phyloP scores from a whole-genome alignment of 1,140 invertebrate species.

The Drosophila sp. region DNA sequence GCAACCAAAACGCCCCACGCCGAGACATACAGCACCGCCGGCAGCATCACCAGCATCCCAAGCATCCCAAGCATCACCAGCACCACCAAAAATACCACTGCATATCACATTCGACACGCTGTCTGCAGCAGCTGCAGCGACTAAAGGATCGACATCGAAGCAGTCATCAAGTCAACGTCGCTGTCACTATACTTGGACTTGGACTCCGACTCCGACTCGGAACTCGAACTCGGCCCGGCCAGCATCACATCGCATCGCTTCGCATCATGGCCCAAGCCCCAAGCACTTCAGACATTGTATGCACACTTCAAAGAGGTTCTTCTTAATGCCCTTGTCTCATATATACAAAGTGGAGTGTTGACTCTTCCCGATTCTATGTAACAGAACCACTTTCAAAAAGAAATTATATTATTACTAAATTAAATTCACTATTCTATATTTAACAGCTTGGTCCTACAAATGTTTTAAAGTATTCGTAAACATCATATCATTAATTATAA shows the following conservation, averaged over 20 bases:
- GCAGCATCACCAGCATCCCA: neutral
- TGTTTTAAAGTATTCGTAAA: too few relatives aligned
- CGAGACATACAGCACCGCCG: conserved; percentile 11
- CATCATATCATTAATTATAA: too few relatives aligned
- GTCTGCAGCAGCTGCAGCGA: conserved; percentile 65
- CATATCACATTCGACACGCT: conserved; percentile 72
- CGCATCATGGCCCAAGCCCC: conserved; percentile 48
- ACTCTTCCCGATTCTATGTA: conserved; percentile 19
- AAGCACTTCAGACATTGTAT: conserved; percentile 73
- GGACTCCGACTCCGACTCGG: conserved; percentile 5
- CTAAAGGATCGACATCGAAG: conserved; percentile 71
- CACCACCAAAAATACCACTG: conserved; percentile 3
- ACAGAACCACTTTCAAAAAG: conserved; percentile 9
- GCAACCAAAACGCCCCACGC: conserved; percentile 39
- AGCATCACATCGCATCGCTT: conserved; percentile 22
- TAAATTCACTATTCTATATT: too few relatives aligned
- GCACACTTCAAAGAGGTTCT: conserved; percentile 69
- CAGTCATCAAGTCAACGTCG: conserved; percentile 56
- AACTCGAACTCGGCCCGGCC: conserved; percentile 17
- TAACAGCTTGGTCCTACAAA: too few relatives aligned
- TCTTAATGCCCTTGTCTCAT: conserved; percentile 56
- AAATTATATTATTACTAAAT: neutral
- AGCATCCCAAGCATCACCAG: neutral
- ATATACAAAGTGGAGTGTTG: conserved; percentile 39
- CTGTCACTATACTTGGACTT: conserved; percentile 22